Evolutionary conservation across 2,888 invertebrate species (phyloP).

Genomic region (Thecocarcelia acutangulata): DNA sequence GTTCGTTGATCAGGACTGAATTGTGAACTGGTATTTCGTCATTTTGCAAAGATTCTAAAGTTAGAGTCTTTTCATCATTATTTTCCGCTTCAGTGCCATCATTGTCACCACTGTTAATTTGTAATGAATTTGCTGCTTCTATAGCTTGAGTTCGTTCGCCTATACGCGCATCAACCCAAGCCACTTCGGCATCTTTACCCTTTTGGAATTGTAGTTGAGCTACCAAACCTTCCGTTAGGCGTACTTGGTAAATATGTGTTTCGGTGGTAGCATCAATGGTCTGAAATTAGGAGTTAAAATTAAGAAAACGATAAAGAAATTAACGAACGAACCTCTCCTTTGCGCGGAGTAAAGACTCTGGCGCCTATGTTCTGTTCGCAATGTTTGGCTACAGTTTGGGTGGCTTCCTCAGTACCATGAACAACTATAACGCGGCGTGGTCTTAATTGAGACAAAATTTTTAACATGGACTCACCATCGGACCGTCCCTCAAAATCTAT

Average conservation of each 20-base stretch:
- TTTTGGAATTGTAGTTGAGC: constrained; percentile 92
- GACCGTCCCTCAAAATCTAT: constrained; percentile 98
- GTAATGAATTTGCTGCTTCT: constrained; percentile 80
- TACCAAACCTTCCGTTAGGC: constrained; percentile 94
- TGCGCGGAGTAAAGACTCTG: constrained; percentile 90
- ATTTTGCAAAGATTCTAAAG: constrained; percentile 85
- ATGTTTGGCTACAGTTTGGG: constrained; percentile 86
- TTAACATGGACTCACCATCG: constrained; percentile 90
- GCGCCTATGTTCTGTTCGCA: constrained; percentile 87
- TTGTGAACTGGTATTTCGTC: constrained; percentile 86
- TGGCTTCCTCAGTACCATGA: constrained; percentile 87
- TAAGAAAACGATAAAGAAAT: not conserved
- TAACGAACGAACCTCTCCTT: constrained; percentile 86
- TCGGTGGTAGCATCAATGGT: constrained; percentile 97
- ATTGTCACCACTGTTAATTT: constrained; percentile 68
- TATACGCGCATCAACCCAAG: constrained; percentile 95
- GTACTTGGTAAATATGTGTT: constrained; percentile 98
- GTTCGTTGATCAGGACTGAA: constrained; percentile 94
- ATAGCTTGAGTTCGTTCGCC: constrained; percentile 85
- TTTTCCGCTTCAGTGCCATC: constrained; percentile 69
- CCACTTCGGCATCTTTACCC: constrained; percentile 94
- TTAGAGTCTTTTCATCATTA: constrained; percentile 83
- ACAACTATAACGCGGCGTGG: constrained; percentile 91
- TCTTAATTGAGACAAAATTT: constrained; percentile 90
- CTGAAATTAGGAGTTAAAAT: constrained; percentile 52